These are phyloP conservation scores for Bilobella aurantiaca DNA, from an alignment of 1,140 invertebrate genomes.

Conservation along the genomic window DNA sequence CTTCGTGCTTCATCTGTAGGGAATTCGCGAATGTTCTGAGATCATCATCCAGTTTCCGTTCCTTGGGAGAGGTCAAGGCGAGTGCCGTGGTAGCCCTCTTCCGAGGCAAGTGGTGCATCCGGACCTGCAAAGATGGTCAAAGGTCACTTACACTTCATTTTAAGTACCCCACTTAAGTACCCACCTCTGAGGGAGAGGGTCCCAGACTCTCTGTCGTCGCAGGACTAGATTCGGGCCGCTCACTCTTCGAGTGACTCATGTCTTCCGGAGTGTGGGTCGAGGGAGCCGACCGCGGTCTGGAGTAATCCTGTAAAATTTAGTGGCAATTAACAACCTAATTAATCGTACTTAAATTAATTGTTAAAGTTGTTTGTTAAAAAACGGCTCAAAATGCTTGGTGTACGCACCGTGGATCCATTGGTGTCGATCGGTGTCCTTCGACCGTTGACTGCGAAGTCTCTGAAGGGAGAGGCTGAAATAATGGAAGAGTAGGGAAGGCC, in stretches of 20 bases:
- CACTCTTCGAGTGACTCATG: background rate
- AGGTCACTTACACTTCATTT: background rate
- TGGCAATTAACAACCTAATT: background rate
- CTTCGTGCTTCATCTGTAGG: background rate
- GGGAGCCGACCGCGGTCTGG: background rate
- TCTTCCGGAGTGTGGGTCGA: background rate
- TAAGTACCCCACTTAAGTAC: background rate
- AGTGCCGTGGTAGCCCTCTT: background rate
- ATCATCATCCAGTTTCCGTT: background rate
- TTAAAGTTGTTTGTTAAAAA: too few relatives aligned
- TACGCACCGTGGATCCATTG: too few relatives aligned
- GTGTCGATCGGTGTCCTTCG: background rate
- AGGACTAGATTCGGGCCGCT: background rate
- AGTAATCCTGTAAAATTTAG: background rate
- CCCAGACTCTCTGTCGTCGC: background rate
- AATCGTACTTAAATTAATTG: too few relatives aligned
- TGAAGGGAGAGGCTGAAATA: background rate
- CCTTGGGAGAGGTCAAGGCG: background rate
- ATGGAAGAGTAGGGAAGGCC: conserved; percentile 43
- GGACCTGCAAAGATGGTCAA: background rate
- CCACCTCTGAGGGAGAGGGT: background rate
- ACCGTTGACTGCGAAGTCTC: background rate
- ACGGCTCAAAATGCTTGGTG: too few relatives aligned
- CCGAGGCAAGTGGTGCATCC: background rate
- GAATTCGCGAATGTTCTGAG: background rate